Percentiles rank a stretch among this genome's conserved stretches.
Evolutionary conservation across 2,888 invertebrate species (phyloP).

Genomic region (Melanotus villosus): DNA sequence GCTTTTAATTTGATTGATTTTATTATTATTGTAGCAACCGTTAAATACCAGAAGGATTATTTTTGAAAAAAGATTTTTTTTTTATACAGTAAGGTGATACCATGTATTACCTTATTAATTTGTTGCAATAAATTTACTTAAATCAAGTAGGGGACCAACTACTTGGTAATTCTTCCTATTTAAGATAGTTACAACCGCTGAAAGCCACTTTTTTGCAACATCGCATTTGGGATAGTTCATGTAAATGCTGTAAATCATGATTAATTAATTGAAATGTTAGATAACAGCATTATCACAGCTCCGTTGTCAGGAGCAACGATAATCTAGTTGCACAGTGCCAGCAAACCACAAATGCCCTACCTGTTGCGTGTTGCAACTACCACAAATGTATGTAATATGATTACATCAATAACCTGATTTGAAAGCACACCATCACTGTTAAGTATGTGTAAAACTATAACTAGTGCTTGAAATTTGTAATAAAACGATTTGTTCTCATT

Average conservation of each 20-base stretch:
- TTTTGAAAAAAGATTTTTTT: no score
- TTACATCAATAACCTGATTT: constrained; percentile 9
- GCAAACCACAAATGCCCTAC: constrained; percentile 50
- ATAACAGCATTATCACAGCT: constrained; percentile 33
- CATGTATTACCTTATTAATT: no score
- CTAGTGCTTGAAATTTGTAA: no score
- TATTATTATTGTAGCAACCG: no score
- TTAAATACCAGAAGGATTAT: no score
- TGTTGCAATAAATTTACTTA: no score
- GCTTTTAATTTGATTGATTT: no score
- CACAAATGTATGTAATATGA: constrained; percentile 28
- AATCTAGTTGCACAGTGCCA: constrained; percentile 30
- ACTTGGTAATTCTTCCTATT: no score
- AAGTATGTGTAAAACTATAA: no score
- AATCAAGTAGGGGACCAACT: no score
- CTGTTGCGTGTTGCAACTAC: constrained; percentile 48
- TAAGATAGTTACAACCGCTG: not conserved
- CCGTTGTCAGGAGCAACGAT: constrained; percentile 33
- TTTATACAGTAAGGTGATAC: no score
- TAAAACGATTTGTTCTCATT: no score
- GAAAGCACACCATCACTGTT: not conserved
- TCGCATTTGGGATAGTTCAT: not conserved
- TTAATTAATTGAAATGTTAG: constrained; percentile 34
- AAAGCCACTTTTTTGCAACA: not conserved
- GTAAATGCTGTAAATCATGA: constrained; percentile 12